Evolutionary conservation across 2,797 vertebrate species (phyloP).

Genomic region (Sylvia borin): DNA sequence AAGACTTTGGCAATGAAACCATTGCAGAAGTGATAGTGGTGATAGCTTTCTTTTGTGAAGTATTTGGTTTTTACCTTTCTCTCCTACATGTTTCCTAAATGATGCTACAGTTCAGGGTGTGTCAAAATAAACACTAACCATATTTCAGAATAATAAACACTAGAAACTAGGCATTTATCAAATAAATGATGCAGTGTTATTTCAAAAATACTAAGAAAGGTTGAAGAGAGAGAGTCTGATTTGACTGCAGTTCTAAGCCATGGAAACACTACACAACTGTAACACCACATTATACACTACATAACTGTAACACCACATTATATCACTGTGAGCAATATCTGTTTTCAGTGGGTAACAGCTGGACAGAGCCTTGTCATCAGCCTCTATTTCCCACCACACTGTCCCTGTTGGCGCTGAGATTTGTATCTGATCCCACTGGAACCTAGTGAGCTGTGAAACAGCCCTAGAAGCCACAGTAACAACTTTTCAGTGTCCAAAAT

Average conservation of each 20-base stretch:
- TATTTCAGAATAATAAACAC: neutral
- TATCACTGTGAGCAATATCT: neutral
- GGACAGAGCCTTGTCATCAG: neutral
- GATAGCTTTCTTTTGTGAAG: neutral
- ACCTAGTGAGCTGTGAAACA: neutral
- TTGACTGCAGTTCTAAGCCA: neutral
- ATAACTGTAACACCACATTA: neutral
- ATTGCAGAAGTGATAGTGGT: neutral
- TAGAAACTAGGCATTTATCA: neutral
- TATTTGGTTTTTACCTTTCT: neutral
- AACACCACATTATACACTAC: neutral
- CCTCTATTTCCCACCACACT: neutral
- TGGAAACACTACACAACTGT: neutral
- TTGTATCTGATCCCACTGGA: neutral
- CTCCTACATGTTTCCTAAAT: neutral
- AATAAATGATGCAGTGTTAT: neutral
- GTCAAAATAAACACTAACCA: neutral
- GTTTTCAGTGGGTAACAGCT: neutral
- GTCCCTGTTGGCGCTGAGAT: neutral
- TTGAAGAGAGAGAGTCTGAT: neutral
- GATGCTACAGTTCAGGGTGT: neutral
- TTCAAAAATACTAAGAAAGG: neutral
- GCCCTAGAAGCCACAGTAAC: neutral
- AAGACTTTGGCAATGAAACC: neutral
- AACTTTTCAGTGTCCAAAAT: neutral